Conservation (phyloP, 2,797 vertebrate species). For the Chaunax sp. region DNA sequence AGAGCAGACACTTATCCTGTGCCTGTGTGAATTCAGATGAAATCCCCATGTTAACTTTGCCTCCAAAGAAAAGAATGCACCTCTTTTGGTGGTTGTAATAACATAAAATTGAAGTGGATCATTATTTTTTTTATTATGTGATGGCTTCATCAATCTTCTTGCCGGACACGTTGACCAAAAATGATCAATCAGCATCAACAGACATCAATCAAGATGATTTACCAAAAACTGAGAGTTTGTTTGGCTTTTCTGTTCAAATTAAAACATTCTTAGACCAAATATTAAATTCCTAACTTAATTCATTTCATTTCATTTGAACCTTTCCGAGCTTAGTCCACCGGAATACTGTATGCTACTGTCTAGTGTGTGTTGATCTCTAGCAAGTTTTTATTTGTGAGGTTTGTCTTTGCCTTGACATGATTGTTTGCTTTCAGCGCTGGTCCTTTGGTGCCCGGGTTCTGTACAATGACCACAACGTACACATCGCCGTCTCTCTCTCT, state of each 20-base stretch:
- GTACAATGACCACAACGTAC: constrained; percentile 26
- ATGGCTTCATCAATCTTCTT: constrained; percentile 6
- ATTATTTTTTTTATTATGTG: too few species aligned
- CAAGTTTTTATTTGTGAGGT: constrained; percentile 42
- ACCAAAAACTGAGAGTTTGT: neutral
- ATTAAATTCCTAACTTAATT: too few species aligned
- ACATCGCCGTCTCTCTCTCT: constrained; percentile 6
- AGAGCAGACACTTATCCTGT: constrained; percentile 30
- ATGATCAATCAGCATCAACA: constrained; percentile 12
- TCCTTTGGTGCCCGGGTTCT: constrained; percentile 30
- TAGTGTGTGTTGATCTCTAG: constrained; percentile 45
- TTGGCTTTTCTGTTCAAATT: neutral
- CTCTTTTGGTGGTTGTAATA: neutral
- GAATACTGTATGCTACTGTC: constrained; percentile 44
- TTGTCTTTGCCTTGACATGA: constrained; percentile 52
- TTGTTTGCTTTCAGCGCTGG: constrained; percentile 49
- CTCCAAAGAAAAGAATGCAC: neutral
- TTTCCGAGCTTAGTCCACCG: constrained; percentile 28
- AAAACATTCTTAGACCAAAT: too few species aligned
- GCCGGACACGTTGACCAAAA: constrained; percentile 18
- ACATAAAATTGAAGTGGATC: neutral
- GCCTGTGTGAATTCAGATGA: constrained; percentile 27
- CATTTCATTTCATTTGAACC: too few species aligned
- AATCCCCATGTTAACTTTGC: constrained; percentile 1
- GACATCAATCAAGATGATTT: neutral